Evolutionary conservation across 2,113 vertebrate genomes (phyloP), one percentile per base, ranked within the genome.

Genomic region (Chrysochloris asiatica): DNA sequence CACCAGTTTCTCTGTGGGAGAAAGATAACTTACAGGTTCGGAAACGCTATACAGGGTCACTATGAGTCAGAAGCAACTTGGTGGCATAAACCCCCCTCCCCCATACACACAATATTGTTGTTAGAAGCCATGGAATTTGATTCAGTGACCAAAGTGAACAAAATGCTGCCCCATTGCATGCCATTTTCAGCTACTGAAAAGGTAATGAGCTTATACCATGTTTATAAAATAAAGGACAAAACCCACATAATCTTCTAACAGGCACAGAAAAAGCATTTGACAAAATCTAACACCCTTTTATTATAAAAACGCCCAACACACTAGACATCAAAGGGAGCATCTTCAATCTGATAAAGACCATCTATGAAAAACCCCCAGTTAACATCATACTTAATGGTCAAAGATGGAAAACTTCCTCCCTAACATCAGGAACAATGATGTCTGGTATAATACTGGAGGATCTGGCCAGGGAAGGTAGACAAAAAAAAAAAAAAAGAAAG

Each of bases 401-500:
- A 69, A 71, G 36, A 43, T 36, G n/a, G 33, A 81, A 71, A 72
- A 4, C 10, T 56, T 16, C 50, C 8, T 28, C 38, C 19, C 4
- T 47, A 67, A 65, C 33, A 72, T 61, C 26, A 72, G 10, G n/a
- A 71, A 72, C n/a, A 83, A 76, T 36, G 38, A 83, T 90, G 56
- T 63, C 45, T 76, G 45, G 14, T 61, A n/a, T 10, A 47, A 33
- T 71, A 36, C 22, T 63, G 12, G 43, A 81, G 4, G 38, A 65
- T 75, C 38, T 36, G 82, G 83, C 11, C 33, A 59, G 21, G 19
- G 56, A 11, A 69, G 54, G 75, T 26, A 59, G 76, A 54, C 14
- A 50, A 80, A 45, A 65, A 73, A 92, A 80, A 59, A 26, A 88
- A 54, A 63, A 72, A 47, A 67, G 75, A 87, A 87, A 61, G 38